Base-by-base conservation (phyloP, 2,888 invertebrate genomes). In the Ophonus ardosiacus region DNA sequence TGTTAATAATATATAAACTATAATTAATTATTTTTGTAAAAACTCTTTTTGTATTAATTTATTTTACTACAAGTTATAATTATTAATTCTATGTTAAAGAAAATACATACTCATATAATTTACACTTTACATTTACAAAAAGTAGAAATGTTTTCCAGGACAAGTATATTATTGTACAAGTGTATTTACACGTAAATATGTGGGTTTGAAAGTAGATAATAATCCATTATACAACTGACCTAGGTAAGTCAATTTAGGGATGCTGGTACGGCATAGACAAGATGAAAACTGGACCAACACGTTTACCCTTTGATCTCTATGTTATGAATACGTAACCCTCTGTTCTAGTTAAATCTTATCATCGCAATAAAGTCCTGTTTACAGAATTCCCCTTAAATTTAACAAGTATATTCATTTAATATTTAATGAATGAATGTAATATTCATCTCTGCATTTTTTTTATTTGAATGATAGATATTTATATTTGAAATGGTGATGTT, bases 251-350 rank as follows among this genome's bases (percentile, higher is more conserved):
- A 68, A 68, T 0, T 24, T 40, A 31, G 68, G 40, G 79, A 79
- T 79, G 56, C 81, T 65, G 65, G 56, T 51, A 24, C 18, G 57
- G 17, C 31, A 31, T 31, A 81, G 31, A 59, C 59, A 81, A 81
- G 81, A 81, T 81, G 81, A 81, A 81, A 81, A 81, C 81, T 81
- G 81, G 81, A 81, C 81, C 81, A 81, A 18, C 51, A 15, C 65
- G 51, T 81, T 24, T 21, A 6, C 18, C 65, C 81, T 51, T 24
- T 81, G 51, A 81, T 43, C 81, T 40, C 13, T 24, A 10, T 21
- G 18, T 8, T 51, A 10, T 51, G 43, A 13, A 51, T 13, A 51
- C 13, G 7, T 51, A 51, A 51, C 43, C 43, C 43, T 51, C 8
- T 51, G 4, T 10, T 51, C 8, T 51, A 51, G 2, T 51, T 51